Conservation (phyloP, 2,888 invertebrate species). For the Phaonia tiefii region DNA sequence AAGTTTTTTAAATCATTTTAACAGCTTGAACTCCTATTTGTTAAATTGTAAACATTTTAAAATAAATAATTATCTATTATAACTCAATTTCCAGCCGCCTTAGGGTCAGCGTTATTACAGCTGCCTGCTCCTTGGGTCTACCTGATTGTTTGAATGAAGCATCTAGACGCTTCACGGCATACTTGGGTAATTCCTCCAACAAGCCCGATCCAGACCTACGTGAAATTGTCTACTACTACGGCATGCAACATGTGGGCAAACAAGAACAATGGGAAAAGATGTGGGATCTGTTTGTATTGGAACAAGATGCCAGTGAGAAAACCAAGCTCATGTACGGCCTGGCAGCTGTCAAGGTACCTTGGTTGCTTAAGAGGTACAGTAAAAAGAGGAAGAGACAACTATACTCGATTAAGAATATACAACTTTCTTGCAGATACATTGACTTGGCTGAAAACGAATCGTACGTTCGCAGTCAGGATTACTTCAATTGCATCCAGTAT, state of each 20-base stretch:
- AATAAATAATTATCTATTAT: not conserved
- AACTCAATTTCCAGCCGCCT: conserved; percentile 82
- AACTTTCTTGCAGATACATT: conserved; percentile 83
- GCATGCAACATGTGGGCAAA: conserved; percentile 84
- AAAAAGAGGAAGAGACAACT: not conserved
- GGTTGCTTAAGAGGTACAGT: conserved; percentile 85
- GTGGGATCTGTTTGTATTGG: conserved; percentile 86
- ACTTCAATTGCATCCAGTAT: conserved; percentile 85
- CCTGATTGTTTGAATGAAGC: conserved; percentile 84
- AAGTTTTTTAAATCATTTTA: conserved; percentile 7
- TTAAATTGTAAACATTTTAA: not conserved
- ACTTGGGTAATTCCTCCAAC: conserved; percentile 82
- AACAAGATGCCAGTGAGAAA: conserved; percentile 90
- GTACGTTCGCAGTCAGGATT: conserved; percentile 91
- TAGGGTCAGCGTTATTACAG: conserved; percentile 83
- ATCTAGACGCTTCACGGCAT: conserved; percentile 82
- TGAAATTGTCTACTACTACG: conserved; percentile 85
- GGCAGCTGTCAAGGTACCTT: conserved; percentile 84
- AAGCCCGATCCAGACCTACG: conserved; percentile 85
- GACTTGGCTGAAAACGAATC: conserved; percentile 87
- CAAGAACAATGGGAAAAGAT: conserved; percentile 88
- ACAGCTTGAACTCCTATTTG: not conserved
- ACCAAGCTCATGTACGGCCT: conserved; percentile 87
- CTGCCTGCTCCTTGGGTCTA: conserved; percentile 85
- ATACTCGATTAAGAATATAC: not conserved